Base-by-base conservation (phyloP, 2,888 invertebrate species). In the Vannuccia rotundouncinata region DNA sequence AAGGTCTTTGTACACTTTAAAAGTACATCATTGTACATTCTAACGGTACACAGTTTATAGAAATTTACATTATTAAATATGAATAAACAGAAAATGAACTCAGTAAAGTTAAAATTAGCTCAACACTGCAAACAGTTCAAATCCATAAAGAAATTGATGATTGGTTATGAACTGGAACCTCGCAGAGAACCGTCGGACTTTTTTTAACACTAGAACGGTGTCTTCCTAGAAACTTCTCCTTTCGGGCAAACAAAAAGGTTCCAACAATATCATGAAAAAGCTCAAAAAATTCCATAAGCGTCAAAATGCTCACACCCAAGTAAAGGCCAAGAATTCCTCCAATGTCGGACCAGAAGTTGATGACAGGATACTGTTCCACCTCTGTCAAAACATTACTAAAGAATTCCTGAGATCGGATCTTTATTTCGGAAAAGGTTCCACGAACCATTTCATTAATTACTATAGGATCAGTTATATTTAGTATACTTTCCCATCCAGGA, bases 271-370 rank as follows among this genome's bases (percentile, higher is more conserved):
- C 25, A 22, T 66, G 66, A 13, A 66, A 5, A 2, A 66, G 66
- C 66, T 75, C 75, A 29, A 75, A 10, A 29, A 75, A 31, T 27
- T 75, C 75, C 5, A 29, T 22, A 13, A 75, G n/a, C 25, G 75
- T 75, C n/a, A 75, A 27, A 5, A 75, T 29, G 22, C 75, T 75
- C 22, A 75, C 31, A 5, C 75, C 75, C 10, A 75, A 27, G 29
- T 75, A 75, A 13, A 75, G 31, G 22, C 75, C 75, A 2, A 75
- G 75, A 31, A 75, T 75, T 2, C 75, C 75, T 1, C 75, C 75
- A 75, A 75, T 75, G 29, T 75, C 75, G 22, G 75, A 75, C 29
- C 29, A 75, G 29, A 75, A 75, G 22, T 75, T 75, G 31, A 75
- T 31, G 2, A 75, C 25, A 10, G 75, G 75, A 75, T 75, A 75